A percentile compares a stretch with the other conserved stretches of the same genome.
phyloP scores from a whole-genome alignment of 2,888 invertebrate genomes.

The Pheosia tremula region DNA sequence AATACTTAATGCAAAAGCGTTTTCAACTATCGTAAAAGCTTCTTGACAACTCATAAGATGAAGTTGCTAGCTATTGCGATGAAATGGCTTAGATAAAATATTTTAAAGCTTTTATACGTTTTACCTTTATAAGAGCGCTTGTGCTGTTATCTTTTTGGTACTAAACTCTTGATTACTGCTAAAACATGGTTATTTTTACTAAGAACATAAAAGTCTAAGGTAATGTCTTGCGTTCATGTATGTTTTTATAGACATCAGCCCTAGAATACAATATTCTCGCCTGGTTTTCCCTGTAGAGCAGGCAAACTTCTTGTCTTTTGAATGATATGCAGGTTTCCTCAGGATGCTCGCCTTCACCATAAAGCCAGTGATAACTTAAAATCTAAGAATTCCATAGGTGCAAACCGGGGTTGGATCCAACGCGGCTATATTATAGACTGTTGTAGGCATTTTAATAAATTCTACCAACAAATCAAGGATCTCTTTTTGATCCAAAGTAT shows the following conservation, averaged over 20 bases:
- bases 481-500: neutral
- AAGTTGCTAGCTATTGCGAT: constrained; percentile 12
- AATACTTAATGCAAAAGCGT: neutral
- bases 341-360: no score
- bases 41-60: constrained; percentile 8
- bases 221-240: neutral
- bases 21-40: constrained; percentile 6
- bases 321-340: no score
- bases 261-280: no score
- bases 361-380: no score
- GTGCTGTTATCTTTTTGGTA: neutral
- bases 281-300: no score
- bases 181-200: neutral
- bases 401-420: no score
- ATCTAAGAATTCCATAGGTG: no score
- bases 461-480: no score
- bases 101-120: constrained; percentile 5
- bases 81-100: constrained; percentile 13
- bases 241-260: neutral
- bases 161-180: constrained; percentile 4
- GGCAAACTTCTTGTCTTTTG: no score
- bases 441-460: no score
- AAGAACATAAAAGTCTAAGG: neutral
- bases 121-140: constrained; percentile 7
- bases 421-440: no score